Evolutionary conservation across 35 echinoderm and acorn worm species (phyloP), one percentile per base, ranked within the genome.

Genomic region (Lytechinus variegatus): DNA sequence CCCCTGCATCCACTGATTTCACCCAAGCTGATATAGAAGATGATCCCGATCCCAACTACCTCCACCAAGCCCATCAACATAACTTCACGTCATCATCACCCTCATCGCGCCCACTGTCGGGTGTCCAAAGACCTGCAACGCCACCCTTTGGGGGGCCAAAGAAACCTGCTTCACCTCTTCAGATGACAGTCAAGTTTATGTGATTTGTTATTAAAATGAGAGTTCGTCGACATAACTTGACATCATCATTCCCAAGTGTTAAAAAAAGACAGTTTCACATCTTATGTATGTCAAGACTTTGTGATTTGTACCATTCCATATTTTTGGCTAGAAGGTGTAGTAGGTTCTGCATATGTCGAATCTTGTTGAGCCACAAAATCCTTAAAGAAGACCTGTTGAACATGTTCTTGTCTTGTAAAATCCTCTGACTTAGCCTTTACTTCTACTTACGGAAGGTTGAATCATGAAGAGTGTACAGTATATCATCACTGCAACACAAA

Each of bases 1-100:
- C 95, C 87, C 95, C 95, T 53, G 95, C 95, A 54, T 95, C 95
- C 95, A 91, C 89, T 27, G 95, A 92, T 92, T 52, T 91, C 9
- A 95, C 88, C 88, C 58, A 60, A 28, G 51, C 95, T 53, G 54
- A 66, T 13, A 29, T 91, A 8, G 95, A 71, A 6, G 16, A 95
- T 24, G 91, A 93, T 54, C 19, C 88, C 9, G 94, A 88, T 53
- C 95, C 95, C 9, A 86, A 29, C 56, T 95, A 95, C 54, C 87
- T 95, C 16, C 87, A 92, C 24, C 95, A 72, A 56, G 95, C 95
- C 53, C 95, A 54, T 52, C 89, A 95, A 71, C 95, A 92, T 92
- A 95, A 95, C 89, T 95, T 95, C 89, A 54, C 79, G 44, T 52
- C 28, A 53, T 33, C 87, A 89, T 89, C 87, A 53, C 86, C 86